These are phyloP conservation scores for Endomychus coccineus DNA, from an alignment of 2,888 invertebrate species.

Conservation along the genomic window DNA sequence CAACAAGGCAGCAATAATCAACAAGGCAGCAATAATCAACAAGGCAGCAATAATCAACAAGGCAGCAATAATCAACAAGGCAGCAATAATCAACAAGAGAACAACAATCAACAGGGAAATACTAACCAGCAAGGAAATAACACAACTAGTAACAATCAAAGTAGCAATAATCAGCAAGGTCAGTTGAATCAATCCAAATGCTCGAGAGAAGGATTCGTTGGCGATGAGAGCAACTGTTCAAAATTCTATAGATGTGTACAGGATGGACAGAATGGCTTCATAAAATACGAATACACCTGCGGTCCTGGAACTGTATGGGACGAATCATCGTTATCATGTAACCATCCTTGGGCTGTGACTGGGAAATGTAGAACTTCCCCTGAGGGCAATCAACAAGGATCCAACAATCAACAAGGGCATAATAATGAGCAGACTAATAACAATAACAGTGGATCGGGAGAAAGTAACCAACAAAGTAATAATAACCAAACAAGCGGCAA, in stretches of 20 bases:
- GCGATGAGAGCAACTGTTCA: slow-evolving; percentile 58
- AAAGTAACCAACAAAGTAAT: slow-evolving; percentile 3
- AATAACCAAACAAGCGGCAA: no score
- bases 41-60: not conserved
- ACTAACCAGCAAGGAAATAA: slow-evolving; percentile 12
- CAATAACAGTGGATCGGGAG: slow-evolving; percentile 8
- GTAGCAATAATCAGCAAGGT: slow-evolving; percentile 9
- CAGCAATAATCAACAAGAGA: slow-evolving; percentile 6
- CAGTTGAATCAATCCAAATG: slow-evolving; percentile 14
- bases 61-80: slow-evolving; percentile 9
- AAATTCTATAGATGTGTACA: slow-evolving; percentile 71
- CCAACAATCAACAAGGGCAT: slow-evolving; percentile 9
- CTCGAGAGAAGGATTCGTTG: slow-evolving; percentile 58
- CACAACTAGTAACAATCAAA: slow-evolving; percentile 5
- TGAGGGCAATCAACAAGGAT: not conserved
- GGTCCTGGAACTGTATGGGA: slow-evolving; percentile 74
- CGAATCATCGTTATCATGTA: slow-evolving; percentile 57
- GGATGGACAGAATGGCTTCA: slow-evolving; percentile 52
- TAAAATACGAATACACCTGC: slow-evolving; percentile 63
- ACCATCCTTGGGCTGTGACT: slow-evolving; percentile 55
- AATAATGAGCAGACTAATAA: slow-evolving; percentile 6
- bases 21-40: slow-evolving; percentile 6
- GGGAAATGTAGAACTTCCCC: slow-evolving; percentile 22
- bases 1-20: slow-evolving; percentile 5
- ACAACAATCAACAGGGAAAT: slow-evolving; percentile 1